Evolutionary conservation across 2,797 vertebrate genomes (phyloP), one percentile per base, ranked within the genome.

Genomic region (Percopsis omiscomaycus): DNA sequence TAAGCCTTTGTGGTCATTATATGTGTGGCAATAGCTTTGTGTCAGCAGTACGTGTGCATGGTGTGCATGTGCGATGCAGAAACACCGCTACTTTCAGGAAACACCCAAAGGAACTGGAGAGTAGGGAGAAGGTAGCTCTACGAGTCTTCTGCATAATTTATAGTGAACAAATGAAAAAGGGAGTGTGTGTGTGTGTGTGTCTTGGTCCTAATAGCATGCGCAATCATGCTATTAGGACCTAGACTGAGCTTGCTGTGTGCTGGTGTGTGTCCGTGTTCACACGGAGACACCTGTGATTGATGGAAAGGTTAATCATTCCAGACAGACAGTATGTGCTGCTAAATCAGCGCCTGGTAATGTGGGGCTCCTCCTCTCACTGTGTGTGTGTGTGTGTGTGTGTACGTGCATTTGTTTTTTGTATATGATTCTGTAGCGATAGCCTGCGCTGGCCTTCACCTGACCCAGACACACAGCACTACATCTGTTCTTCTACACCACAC

Each of bases 231-330:
- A 27, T 52, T 16, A 10, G n/a, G 15, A 8, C 15, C 4, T 16
- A 53, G 15, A 9, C 15, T 9, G 11, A 12, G 22, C 51, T 27
- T 22, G 27, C 9, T 48, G 45, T 47, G 22, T 48, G 47, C 16
- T 4, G n/a, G 49, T n/a, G 13, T 64, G 76, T 73, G 76, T 64
- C 64, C 59, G 58, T 72, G 76, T 73, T 68, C 79, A 84, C 22
- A 82, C 79, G 67, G 74, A 77, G 75, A 71, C 66, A 60, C 42
- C 61, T 4, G 66, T 83, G 86, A 87, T 60, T 86, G 88, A 89
- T 86, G 78, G 85, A 81, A 86, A 87, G 88, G 86, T 88, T 88
- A 86, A 89, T 89, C 82, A 84, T 79, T 79, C 52, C 16, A 66
- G 88, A 85, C 88, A 86, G 82, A 83, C 73, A 81, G 71, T 87